Base-by-base conservation (phyloP, 2,113 vertebrate species). In the Athene cunicularia region DNA sequence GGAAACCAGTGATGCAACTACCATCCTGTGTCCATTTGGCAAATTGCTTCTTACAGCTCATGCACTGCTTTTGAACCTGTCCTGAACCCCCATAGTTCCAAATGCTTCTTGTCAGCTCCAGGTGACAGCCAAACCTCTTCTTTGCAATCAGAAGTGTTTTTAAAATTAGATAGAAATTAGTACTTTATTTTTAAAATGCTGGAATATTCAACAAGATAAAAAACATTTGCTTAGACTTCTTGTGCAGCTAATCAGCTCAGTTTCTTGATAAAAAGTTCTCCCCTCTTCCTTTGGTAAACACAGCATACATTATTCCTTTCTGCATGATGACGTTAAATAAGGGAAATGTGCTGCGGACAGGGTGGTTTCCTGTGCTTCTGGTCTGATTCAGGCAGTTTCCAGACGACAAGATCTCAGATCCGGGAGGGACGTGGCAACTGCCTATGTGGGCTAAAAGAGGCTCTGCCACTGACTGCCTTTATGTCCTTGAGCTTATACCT, bases 361-460 rank as follows among this genome's bases (percentile, higher is more conserved):
- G 37, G 37, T n/a, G 79, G 32, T 73, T 94, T 92, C 71, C 93
- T 88, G 71, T 58, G 45, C 45, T 86, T 89, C 64, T 91, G 43
- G 26, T 84, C 52, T 59, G 49, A 60, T 81, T 75, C 73, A 72
- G 73, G 64, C 39, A 20, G 19, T 56, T 75, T 81, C 82, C 93
- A 93, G 68, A 66, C 4, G 8, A 67, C 35, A 47, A 63, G 64
- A 21, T 39, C 56, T 68, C 82, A 68, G 52, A 68, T 35, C 30
- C 0, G 0, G 43, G 43, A 90, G n/a, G 63, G 49, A 93, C 0
- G 0, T 1, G 1, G 24, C 3, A 0, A 14, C 33, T 32, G 17
- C 37, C 35, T n/a, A 6, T 15, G 14, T 9, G 24, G 37, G 22
- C 21, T 80, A 66, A 84, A 39, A 52, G 30, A 30, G 9, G 14